Percentiles rank a stretch among this genome's conserved stretches.
These are phyloP conservation scores for Lates calcarifer DNA, from an alignment of 2,113 vertebrate species.

Conservation along the genomic window DNA sequence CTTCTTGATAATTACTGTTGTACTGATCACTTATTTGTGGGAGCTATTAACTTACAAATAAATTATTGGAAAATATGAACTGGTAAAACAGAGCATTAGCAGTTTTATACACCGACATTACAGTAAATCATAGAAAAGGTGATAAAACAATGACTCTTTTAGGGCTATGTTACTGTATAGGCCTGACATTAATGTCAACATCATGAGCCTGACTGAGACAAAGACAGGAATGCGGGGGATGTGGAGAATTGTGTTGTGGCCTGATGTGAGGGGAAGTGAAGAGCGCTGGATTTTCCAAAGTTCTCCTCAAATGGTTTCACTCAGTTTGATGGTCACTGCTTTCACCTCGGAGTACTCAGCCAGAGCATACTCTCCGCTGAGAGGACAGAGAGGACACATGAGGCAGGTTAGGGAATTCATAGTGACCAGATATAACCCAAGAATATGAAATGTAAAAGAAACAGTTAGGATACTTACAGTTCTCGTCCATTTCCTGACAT, in stretches of 20 bases:
- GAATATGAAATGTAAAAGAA: not conserved
- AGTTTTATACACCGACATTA: not conserved
- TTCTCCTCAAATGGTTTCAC: conserved; percentile 86
- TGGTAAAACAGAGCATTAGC: not conserved
- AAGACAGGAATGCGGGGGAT: not conserved
- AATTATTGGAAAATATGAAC: not conserved
- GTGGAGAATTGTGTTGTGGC: not conserved
- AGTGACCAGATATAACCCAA: not conserved
- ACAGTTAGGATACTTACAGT: conserved; percentile 86
- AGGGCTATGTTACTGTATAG: not conserved
- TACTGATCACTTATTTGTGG: not conserved
- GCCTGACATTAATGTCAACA: not conserved
- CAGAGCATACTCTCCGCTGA: conserved; percentile 94
- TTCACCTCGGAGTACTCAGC: conserved; percentile 95
- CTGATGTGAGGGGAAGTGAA: not conserved
- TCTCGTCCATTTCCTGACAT: conserved; percentile 98
- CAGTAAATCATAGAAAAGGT: not conserved
- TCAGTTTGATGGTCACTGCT: conserved; percentile 94
- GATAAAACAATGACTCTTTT: conserved; percentile 21
- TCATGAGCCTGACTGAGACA: not conserved
- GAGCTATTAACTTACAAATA: not conserved
- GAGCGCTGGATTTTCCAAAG: not conserved
- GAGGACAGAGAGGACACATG: conserved; percentile 35
- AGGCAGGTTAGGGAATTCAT: conserved; percentile 1
- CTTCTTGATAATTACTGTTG: not conserved